Evolutionary conservation across 2,797 vertebrate species (phyloP), one percentile per base, ranked within the genome.

Genomic region (Sarcoramphus papa): DNA sequence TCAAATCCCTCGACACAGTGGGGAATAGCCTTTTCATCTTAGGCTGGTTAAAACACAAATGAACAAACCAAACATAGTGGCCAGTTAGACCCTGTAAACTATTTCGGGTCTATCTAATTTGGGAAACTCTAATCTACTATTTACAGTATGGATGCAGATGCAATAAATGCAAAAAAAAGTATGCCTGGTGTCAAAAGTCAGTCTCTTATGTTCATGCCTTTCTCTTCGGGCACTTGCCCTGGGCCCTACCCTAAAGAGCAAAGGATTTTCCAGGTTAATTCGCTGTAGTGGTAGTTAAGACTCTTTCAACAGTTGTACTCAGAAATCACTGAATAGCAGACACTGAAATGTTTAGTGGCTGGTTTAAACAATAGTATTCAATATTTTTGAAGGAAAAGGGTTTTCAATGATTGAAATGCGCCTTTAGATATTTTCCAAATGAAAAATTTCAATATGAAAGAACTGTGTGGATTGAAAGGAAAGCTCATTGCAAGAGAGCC

Each of bases 391-490:
- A 85, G 85, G 43, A 60, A 76, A 90, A 68, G 9, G 10, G 9
- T 57, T 93, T 94, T 87, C 37, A 62, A 0, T 82, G 41, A 73
- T 73, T 85, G 82, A 90, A 94, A 94, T 59, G n/a, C 4, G 33
- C 82, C 64, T 92, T 93, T 69, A 95, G 68, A 94, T 20, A 12
- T 88, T 93, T 90, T 79, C 51, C 80, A 88, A 92, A 70, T 48
- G 40, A 74, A 83, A 92, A 65, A 76, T 74, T 91, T 93, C 51
- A 59, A 50, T 79, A 65, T 92, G 85, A 92, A 96, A 83, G 78
- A 82, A 53, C 27, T 0, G 0, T 8, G 50, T 1, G 7, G 72
- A 54, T 90, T 90, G 85, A 90, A 95, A 93, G 30, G 63, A 69
- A 92, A 50, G 37, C 47, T 72, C 59, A 35, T 54, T 85, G 82